Base-by-base conservation (phyloP, 2,797 vertebrate species). In the Hemitrygon akajei region DNA sequence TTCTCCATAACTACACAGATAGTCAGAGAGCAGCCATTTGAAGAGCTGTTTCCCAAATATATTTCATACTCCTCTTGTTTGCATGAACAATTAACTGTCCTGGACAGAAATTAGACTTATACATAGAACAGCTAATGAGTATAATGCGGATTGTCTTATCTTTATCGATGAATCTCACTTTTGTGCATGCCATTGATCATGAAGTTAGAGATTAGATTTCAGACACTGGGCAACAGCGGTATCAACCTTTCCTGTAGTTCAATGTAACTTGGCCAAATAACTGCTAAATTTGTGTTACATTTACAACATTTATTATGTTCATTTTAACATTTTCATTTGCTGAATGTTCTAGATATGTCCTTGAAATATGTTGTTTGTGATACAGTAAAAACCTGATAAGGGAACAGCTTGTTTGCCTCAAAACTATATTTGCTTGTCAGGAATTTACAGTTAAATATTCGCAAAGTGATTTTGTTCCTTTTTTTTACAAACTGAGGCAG, bases 321-420 rank as follows among this genome's bases (percentile, higher is more conserved):
- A 89, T 69, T 89, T 89, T 89, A 89, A 69, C 86, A 69, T 89
- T 89, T 89, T 89, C 86, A 89, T 69, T 89, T 89, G 86, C 60
- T 89, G 60, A 37, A 69, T 89, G 60, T 89, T 89, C 86, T 69
- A 18, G 86, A 89, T 60, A 69, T 18, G 63, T 89, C 86, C 86
- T 89, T 89, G 63, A 89, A 89, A 89, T 89, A 89, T 89, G n/a
- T 69, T 69, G 63, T 89, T 89, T 89, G 86, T 89, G 86, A 89
- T 89, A 89, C 66, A 89, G 86, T 89, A 16, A 89, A 69, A 66
- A 63, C 86, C 86, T 9, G 63, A 89, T 69, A 89, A 89, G 86
- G 63, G 86, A 37, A 89, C 86, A 89, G 86, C 86, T 89, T 89
- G 86, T 89, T 69, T 89, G 86, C n/a, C 63, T 89, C 86, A 89